Evolutionary conservation across 2,113 vertebrate genomes (phyloP).

Genomic region (Colistium nudipinnis): DNA sequence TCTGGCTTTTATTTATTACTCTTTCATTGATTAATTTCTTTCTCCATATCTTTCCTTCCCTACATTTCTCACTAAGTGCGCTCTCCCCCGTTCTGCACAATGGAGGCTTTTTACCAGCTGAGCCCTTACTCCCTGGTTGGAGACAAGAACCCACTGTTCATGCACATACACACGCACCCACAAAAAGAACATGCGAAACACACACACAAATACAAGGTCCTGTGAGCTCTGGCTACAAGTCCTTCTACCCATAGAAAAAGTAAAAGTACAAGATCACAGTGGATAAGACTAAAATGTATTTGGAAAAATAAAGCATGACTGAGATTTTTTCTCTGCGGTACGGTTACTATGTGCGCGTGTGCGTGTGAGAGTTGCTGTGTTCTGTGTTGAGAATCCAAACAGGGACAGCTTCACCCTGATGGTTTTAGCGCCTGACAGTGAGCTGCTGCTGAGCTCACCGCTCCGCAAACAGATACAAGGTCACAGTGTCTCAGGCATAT

Average conservation of each 20-base stretch:
- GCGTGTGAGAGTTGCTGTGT: neutral
- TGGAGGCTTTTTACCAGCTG: conserved; percentile 53
- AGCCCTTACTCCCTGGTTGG: conserved; percentile 38
- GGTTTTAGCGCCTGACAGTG: conserved; percentile 48
- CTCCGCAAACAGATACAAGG: conserved; percentile 60
- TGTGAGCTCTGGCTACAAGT: conserved; percentile 1
- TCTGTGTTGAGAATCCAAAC: conserved; percentile 30
- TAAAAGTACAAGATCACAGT: conserved; percentile 6
- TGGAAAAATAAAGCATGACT: neutral
- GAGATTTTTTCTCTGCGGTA: conserved; percentile 2
- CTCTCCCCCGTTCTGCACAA: conserved; percentile 53
- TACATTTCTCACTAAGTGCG: conserved; percentile 14
- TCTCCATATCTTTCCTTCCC: neutral
- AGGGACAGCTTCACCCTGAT: conserved; percentile 36
- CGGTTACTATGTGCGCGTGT: neutral
- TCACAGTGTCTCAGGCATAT: conserved; percentile 34
- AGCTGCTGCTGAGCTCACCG: conserved; percentile 57
- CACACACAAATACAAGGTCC: conserved; percentile 1
- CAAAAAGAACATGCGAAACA: conserved; percentile 6
- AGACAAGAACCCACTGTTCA: conserved; percentile 63
- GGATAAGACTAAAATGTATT: neutral
- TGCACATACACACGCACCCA: neutral
- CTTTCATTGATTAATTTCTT: neutral
- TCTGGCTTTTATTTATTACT: neutral
- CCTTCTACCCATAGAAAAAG: conserved; percentile 11